phyloP scores from a whole-genome alignment of 1,140 invertebrate genomes.

The Pissodes strobi region DNA sequence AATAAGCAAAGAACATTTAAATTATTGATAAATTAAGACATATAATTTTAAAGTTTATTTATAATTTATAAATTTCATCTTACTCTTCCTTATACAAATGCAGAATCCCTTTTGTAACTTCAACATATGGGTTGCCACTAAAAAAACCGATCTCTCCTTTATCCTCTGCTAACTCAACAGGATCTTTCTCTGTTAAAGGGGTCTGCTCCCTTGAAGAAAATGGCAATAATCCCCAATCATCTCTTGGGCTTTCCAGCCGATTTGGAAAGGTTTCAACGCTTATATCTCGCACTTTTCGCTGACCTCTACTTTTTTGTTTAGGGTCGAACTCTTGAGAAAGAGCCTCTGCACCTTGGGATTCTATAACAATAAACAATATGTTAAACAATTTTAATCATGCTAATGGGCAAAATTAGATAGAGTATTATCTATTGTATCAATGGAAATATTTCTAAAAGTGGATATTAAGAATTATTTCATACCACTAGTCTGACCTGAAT shows the following conservation, averaged over 20 bases:
- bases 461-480: background rate
- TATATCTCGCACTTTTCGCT: conserved; percentile 64
- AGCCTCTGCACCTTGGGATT: conserved; percentile 31
- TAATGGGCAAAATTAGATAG: too few relatives aligned
- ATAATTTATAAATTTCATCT: too few relatives aligned
- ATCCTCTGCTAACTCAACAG: conserved; percentile 51
- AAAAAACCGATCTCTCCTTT: conserved; percentile 80
- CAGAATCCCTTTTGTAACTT: conserved; percentile 93
- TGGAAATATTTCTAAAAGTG: too few relatives aligned
- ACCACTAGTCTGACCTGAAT: background rate
- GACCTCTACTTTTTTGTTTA: conserved; percentile 38
- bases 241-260: conserved; percentile 56
- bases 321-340: conserved; percentile 13
- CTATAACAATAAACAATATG: conserved; percentile 17
- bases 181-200: conserved; percentile 53
- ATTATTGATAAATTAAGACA: too few relatives aligned
- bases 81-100: conserved; percentile 94
- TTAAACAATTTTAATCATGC: background rate
- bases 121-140: conserved; percentile 95
- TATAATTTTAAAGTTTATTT: too few relatives aligned
- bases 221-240: conserved; percentile 57
- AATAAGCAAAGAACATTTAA: too few relatives aligned
- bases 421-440: too few relatives aligned
- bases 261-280: conserved; percentile 69
- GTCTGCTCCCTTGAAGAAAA: conserved; percentile 56